A percentile compares a stretch with the other conserved stretches of the same genome.
Evolutionary conservation across 2,113 vertebrate genomes (phyloP).

Genomic region (Benitochromis conjunctus): DNA sequence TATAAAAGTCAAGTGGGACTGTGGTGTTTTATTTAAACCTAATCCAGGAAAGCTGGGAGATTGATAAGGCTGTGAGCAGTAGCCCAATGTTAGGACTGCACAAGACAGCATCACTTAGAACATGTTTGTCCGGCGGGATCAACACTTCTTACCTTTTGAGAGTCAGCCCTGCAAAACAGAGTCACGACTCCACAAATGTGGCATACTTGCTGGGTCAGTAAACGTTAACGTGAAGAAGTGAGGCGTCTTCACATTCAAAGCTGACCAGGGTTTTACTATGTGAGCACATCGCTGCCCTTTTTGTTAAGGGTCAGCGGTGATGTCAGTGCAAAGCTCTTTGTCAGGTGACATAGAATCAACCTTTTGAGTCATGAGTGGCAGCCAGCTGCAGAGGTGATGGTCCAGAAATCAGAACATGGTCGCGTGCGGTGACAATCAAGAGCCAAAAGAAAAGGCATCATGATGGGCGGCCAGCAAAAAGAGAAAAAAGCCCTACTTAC

Average conservation of each 20-base stretch:
- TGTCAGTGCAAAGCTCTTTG: slow-evolving; percentile 8
- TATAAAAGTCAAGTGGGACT: slow-evolving; percentile 13
- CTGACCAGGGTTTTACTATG: not conserved
- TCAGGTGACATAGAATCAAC: slow-evolving; percentile 28
- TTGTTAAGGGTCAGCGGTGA: not conserved
- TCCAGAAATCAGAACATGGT: not conserved
- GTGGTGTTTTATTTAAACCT: slow-evolving; percentile 5
- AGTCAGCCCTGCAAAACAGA: not conserved
- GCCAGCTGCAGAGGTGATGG: slow-evolving; percentile 15
- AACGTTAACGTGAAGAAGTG: not conserved
- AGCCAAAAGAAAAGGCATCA: not conserved
- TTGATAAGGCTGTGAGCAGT: not conserved
- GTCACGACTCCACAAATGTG: not conserved
- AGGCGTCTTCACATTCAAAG: not conserved
- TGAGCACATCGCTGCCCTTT: not conserved
- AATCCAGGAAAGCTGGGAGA: not conserved
- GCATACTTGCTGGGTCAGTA: not conserved
- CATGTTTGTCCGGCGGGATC: not conserved
- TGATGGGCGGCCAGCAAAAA: not conserved
- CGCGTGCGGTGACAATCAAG: not conserved
- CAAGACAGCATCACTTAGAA: not conserved
- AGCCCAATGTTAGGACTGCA: not conserved
- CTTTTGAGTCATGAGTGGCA: slow-evolving; percentile 7
- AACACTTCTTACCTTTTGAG: not conserved
- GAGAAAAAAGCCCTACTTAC: not conserved